phyloP scores from a whole-genome alignment of 2,888 invertebrate genomes.

The Amaurobius ferox region DNA sequence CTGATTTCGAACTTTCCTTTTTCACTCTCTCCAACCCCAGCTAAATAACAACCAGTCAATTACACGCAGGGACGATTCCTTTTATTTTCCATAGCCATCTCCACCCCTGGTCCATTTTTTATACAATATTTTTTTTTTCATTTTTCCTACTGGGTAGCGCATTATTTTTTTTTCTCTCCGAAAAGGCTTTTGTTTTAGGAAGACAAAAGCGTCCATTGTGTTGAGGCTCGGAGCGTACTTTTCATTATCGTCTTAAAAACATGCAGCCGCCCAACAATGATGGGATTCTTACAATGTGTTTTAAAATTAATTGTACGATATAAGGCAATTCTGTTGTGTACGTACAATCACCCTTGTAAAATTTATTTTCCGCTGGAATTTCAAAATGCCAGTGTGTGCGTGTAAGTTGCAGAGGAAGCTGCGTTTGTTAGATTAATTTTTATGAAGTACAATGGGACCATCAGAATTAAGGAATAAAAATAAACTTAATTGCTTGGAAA shows the following conservation, averaged over 20 bases:
- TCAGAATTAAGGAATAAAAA: too few species aligned
- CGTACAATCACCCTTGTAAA: background rate
- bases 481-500: too few species aligned
- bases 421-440: too few species aligned
- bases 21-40: background rate
- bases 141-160: background rate
- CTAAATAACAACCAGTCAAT: slow-evolving; percentile 56
- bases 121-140: slow-evolving; percentile 15
- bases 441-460: too few species aligned
- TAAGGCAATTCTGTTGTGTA: background rate
- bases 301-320: slow-evolving; percentile 8
- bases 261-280: background rate
- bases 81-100: slow-evolving; percentile 34
- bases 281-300: background rate
- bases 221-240: background rate
- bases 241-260: background rate
- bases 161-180: slow-evolving; percentile 17
- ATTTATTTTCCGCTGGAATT: too few species aligned
- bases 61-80: slow-evolving; percentile 51
- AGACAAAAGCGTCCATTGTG: background rate
- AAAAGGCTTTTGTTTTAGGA: slow-evolving; percentile 12
- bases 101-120: background rate
- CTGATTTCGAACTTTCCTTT: background rate
- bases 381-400: too few species aligned
- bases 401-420: too few species aligned